Conservation (phyloP, 2,113 vertebrate species). For the Campylomormyrus numenius region DNA sequence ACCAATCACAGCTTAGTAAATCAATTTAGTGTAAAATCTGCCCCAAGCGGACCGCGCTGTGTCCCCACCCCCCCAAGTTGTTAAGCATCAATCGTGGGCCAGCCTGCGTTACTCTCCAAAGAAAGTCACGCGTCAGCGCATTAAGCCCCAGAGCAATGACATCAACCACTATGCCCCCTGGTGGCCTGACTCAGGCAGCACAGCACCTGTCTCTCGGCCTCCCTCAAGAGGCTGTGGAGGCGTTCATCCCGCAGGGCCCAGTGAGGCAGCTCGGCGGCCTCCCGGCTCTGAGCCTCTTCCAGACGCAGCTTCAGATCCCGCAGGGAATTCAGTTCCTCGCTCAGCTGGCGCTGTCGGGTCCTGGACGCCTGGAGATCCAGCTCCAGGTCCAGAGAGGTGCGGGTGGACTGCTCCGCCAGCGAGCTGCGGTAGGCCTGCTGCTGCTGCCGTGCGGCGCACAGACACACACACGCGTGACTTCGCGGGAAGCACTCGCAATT, state of each 20-base stretch:
- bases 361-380: slow-evolving; percentile 98
- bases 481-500: not conserved
- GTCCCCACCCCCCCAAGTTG: not conserved
- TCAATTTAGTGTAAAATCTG: not conserved
- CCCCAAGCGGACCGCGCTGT: not conserved
- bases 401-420: slow-evolving; percentile 83
- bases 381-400: slow-evolving; percentile 98
- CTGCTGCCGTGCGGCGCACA: not conserved
- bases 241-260: slow-evolving; percentile 89
- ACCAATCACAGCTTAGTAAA: not conserved
- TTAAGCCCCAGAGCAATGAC: not conserved
- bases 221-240: slow-evolving; percentile 77
- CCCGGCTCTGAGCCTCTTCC: slow-evolving; percentile 76
- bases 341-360: slow-evolving; percentile 87
- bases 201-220: slow-evolving; percentile 92
- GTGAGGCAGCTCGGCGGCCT: slow-evolving; percentile 72
- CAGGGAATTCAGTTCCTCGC: slow-evolving; percentile 81
- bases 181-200: slow-evolving; percentile 68
- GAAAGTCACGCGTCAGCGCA: not conserved
- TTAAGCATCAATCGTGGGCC: not conserved
- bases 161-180: slow-evolving; percentile 26
- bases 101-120: not conserved
- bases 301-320: slow-evolving; percentile 85
- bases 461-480: not conserved
- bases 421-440: slow-evolving; percentile 85